Evolutionary conservation across 37 sponge, comb jelly and placozoan genomes (phyloP).

Genomic region (Ephydatia muelleri): DNA sequence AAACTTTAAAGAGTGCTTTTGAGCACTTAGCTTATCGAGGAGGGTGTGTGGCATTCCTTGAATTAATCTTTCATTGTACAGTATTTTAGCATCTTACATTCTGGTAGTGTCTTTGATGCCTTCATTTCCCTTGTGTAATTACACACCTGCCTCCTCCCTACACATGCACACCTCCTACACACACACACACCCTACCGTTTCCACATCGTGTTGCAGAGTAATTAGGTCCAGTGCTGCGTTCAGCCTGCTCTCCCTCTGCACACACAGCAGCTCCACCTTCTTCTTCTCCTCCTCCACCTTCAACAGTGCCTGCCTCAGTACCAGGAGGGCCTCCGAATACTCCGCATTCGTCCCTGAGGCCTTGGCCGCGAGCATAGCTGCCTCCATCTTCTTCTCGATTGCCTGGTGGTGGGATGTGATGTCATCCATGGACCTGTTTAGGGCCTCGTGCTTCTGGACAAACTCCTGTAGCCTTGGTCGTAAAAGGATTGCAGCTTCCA

Average conservation of each 20-base stretch:
- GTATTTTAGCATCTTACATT: too few species aligned
- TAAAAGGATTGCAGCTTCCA: not conserved
- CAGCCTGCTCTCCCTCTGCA: slow-evolving; percentile 30
- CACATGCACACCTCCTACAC: not conserved
- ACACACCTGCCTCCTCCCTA: not conserved
- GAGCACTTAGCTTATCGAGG: too few species aligned
- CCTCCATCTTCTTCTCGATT: slow-evolving; percentile 11
- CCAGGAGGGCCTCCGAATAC: slow-evolving; percentile 12
- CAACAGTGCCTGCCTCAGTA: slow-evolving; percentile 5
- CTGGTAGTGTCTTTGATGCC: too few species aligned
- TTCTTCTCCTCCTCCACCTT: slow-evolving; percentile 13
- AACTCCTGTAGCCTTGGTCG: slow-evolving; percentile 9
- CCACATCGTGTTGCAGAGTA: slow-evolving; percentile 21
- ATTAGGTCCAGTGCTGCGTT: slow-evolving; percentile 24
- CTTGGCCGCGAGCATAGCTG: not conserved
- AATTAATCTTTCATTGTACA: too few species aligned
- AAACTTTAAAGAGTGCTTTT: too few species aligned
- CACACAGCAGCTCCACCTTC: slow-evolving; percentile 20
- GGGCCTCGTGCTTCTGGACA: not conserved
- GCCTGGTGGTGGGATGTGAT: not conserved
- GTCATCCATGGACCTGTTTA: not conserved
- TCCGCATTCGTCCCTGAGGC: not conserved
- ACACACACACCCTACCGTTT: slow-evolving; percentile 47
- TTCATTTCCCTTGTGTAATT: too few species aligned
- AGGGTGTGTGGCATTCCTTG: too few species aligned